Percentiles rank a stretch among this genome's conserved stretches.
These are phyloP conservation scores for Buathra laborator DNA, from an alignment of 2,888 invertebrate species.

Conservation along the genomic window DNA sequence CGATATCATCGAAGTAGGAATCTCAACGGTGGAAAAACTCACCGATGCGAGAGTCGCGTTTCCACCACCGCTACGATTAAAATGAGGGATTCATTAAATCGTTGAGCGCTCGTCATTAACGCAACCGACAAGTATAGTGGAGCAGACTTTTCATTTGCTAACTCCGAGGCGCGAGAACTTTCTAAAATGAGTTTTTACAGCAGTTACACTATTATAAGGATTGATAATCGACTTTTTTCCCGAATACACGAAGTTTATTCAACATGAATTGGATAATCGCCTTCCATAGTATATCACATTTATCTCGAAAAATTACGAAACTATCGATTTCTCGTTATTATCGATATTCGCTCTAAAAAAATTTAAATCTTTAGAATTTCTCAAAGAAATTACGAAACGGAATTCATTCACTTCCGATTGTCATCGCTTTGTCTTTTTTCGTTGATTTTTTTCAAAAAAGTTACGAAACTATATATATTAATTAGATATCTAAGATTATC, in stretches of 20 bases:
- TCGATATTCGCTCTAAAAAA: too few species aligned
- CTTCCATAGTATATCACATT: neutral
- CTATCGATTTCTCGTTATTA: neutral
- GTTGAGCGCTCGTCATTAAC: constrained; percentile 30
- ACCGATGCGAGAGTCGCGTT: neutral
- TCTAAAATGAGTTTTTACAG: neutral
- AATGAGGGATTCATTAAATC: constrained; percentile 13
- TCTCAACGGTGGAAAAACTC: neutral
- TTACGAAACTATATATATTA: too few species aligned
- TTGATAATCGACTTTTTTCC: neutral
- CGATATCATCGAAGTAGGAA: neutral
- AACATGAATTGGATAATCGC: neutral
- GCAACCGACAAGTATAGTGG: neutral
- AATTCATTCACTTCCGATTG: too few species aligned
- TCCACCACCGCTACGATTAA: neutral
- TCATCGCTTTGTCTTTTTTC: too few species aligned
- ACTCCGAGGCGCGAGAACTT: neutral
- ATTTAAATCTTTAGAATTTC: too few species aligned
- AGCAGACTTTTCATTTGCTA: neutral
- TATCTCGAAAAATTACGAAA: neutral
- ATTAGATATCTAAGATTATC: too few species aligned
- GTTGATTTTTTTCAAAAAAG: too few species aligned
- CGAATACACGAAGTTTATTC: neutral
- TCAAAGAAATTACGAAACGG: too few species aligned
- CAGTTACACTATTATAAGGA: neutral